Evolutionary conservation across 2,113 vertebrate genomes (phyloP).

Genomic region (Megaleporinus macrocephalus): DNA sequence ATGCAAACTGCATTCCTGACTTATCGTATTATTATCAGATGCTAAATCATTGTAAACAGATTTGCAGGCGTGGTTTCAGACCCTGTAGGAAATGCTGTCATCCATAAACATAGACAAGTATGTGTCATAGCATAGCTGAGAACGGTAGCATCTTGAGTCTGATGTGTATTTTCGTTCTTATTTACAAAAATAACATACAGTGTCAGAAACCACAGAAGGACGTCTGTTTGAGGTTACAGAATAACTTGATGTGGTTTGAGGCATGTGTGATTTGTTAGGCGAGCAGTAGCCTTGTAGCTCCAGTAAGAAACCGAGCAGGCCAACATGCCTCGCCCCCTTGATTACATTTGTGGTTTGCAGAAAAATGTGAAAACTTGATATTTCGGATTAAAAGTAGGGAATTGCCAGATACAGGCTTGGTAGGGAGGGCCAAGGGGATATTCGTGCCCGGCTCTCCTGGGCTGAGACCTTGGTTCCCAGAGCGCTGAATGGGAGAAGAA

Average conservation of each 20-base stretch:
- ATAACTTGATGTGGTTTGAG: too few species aligned
- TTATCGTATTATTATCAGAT: too few species aligned
- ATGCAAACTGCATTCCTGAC: too few species aligned
- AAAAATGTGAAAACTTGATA: too few species aligned
- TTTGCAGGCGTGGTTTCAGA: background rate
- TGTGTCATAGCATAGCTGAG: background rate
- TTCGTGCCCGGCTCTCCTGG: slow-evolving; percentile 22
- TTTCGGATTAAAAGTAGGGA: background rate
- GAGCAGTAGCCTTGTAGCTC: background rate
- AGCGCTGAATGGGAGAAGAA: slow-evolving; percentile 53
- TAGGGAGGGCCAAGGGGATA: slow-evolving; percentile 12
- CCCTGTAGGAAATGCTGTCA: background rate
- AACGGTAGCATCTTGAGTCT: too few species aligned
- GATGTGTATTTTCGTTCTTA: too few species aligned
- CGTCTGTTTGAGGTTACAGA: too few species aligned
- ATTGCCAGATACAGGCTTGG: background rate
- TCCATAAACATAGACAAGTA: background rate
- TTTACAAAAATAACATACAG: too few species aligned
- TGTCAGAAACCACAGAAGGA: too few species aligned
- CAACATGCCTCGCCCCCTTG: background rate
- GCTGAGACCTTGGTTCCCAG: slow-evolving; percentile 47
- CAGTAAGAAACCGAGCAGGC: background rate
- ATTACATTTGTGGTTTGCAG: background rate
- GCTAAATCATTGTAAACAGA: background rate
- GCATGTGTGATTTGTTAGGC: too few species aligned